Percentiles rank a stretch among this genome's conserved stretches.
These are phyloP conservation scores for Oryctes rhinoceros DNA, from an alignment of 1,140 invertebrate genomes.

Conservation along the genomic window DNA sequence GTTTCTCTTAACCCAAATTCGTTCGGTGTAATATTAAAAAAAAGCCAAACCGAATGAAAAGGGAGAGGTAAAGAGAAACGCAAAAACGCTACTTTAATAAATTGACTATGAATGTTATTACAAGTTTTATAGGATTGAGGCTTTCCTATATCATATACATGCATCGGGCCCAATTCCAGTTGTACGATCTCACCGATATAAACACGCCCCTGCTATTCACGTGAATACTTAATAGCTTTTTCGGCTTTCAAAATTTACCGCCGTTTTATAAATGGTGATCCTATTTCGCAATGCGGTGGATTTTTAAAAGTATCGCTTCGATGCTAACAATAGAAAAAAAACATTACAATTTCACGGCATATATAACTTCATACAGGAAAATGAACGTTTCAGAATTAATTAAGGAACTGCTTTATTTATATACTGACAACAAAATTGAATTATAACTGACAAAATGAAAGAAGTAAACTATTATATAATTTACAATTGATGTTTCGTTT, in stretches of 20 bases:
- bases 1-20: not conserved
- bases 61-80: not conserved
- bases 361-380: no score
- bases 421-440: no score
- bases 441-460: no score
- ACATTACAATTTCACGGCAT: no score
- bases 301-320: not conserved
- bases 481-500: no score
- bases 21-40: not conserved
- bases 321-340: not conserved
- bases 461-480: no score
- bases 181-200: no score
- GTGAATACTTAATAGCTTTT: not conserved
- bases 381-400: no score
- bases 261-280: not conserved
- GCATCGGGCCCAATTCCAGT: not conserved
- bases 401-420: no score
- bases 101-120: conserved; percentile 1
- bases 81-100: not conserved
- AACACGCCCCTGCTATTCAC: not conserved
- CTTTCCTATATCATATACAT: not conserved
- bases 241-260: not conserved
- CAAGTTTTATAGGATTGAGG: not conserved
- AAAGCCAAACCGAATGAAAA: not conserved
- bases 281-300: not conserved